Evolutionary conservation across 2,113 vertebrate genomes (phyloP), one percentile per base, ranked within the genome.

Genomic region (Chaetorhynchus papuensis): DNA sequence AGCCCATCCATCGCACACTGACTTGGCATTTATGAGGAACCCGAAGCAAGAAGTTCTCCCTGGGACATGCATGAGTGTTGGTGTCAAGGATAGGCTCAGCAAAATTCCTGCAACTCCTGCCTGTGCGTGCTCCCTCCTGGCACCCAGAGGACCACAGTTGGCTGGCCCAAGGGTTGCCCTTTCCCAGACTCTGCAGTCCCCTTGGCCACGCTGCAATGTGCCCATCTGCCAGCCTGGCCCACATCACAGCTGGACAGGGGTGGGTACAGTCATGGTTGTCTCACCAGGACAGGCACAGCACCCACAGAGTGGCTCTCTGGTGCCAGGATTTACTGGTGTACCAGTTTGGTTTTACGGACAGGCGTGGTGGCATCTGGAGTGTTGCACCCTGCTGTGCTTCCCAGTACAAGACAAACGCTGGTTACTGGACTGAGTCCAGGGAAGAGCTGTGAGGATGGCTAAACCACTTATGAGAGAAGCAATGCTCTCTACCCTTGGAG

Each of bases 241-340:
- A 19, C 1, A 2, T 23, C 50, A 8, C 5, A 33, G 49, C 39
- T 0, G 0, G n/a, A 21, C 52, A 57, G 52, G 37, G 5, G 9
- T 23, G 33, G 31, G 27, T 31, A 9, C 30, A 19, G 15, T 13
- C 0, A 0, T 13, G 27, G 28, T 13, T 17, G 20, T 66, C 57
- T 83, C 11, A 2, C 19, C 27, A 31, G 71, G 39, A 23, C 15
- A 60, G 33, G 5, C 0, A 2, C 44, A 37, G 35, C 11, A 77
- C 33, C n/a, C 45, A 30, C 31, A 87, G 64, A 54, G 69, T 30
- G 30, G 11, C 5, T 60, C 5, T 66, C 53, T 42, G 63, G 23
- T 23, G 30, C 11, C 33, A 35, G 45, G 9, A 11, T 10, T 53
- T 61, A 5, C 5, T 22, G 26, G 13, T 26, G 28, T 44, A 8